A percentile compares a stretch with the other conserved stretches of the same genome.
Evolutionary conservation across 2,888 invertebrate species (phyloP).

Genomic region (Caenorhabditis angaria): DNA sequence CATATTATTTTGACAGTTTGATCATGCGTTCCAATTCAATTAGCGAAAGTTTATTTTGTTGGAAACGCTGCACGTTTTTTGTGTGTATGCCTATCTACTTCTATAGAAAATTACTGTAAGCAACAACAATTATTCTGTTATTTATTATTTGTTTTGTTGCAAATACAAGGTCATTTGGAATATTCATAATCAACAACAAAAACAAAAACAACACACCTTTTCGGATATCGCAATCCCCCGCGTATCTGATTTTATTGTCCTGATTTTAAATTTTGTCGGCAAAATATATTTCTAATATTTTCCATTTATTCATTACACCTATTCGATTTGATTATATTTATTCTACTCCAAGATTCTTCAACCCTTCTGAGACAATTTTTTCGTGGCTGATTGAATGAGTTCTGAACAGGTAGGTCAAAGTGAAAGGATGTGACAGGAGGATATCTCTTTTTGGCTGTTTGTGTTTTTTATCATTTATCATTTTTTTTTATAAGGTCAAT

Average conservation of each 20-base stretch:
- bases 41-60: background rate
- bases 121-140: background rate
- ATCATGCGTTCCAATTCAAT: background rate
- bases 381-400: background rate
- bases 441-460: background rate
- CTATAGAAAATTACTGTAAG: background rate
- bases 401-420: conserved; percentile 2
- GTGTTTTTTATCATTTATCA: background rate
- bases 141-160: background rate
- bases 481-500: background rate
- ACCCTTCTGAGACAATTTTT: no score
- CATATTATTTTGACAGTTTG: background rate
- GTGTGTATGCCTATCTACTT: no score
- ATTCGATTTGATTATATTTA: no score
- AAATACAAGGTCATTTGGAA: no score
- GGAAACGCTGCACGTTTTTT: background rate
- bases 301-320: no score
- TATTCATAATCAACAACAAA: no score
- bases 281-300: no score
- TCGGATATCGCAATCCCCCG: no score
- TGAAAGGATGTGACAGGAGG: background rate
- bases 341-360: no score
- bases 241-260: background rate
- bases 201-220: background rate
- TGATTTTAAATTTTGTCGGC: no score